Evolutionary conservation across 2,888 invertebrate species (phyloP).

Genomic region (Pristionchus maxplancki): DNA sequence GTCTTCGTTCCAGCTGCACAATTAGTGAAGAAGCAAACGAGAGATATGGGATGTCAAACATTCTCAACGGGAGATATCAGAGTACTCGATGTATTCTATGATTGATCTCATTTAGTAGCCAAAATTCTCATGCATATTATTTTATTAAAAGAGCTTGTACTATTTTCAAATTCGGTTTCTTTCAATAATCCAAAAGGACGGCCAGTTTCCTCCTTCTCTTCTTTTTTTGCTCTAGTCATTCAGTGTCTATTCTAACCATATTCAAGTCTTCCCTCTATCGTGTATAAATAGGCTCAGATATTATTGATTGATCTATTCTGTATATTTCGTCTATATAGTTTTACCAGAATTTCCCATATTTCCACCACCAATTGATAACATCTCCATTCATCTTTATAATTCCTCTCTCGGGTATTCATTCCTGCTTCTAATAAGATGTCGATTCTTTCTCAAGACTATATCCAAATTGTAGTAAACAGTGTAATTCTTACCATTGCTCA

Average conservation of each 20-base stretch:
- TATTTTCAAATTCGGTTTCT: conserved; percentile 29
- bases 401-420: conserved; percentile 40
- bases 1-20: conserved; percentile 48
- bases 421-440: conserved; percentile 41
- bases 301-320: conserved; percentile 23
- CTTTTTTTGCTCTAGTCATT: conserved; percentile 23
- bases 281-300: conserved; percentile 44
- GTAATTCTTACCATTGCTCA: conserved; percentile 22
- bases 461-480: conserved; percentile 23
- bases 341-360: background rate
- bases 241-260: background rate
- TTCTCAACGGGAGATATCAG: conserved; percentile 81
- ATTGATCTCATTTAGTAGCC: conserved; percentile 54
- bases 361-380: background rate
- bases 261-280: background rate
- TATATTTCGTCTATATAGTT: conserved; percentile 31
- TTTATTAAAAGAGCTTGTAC: background rate
- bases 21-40: conserved; percentile 65
- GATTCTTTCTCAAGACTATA: conserved; percentile 20
- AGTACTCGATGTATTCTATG: conserved; percentile 75
- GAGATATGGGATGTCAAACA: conserved; percentile 74
- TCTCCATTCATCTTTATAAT: conserved; percentile 33
- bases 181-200: background rate
- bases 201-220: background rate
- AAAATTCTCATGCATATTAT: background rate